Evolutionary conservation across 2,888 invertebrate species (phyloP), one percentile per base, ranked within the genome.

Genomic region (Drosophila pseudotalamancana): DNA sequence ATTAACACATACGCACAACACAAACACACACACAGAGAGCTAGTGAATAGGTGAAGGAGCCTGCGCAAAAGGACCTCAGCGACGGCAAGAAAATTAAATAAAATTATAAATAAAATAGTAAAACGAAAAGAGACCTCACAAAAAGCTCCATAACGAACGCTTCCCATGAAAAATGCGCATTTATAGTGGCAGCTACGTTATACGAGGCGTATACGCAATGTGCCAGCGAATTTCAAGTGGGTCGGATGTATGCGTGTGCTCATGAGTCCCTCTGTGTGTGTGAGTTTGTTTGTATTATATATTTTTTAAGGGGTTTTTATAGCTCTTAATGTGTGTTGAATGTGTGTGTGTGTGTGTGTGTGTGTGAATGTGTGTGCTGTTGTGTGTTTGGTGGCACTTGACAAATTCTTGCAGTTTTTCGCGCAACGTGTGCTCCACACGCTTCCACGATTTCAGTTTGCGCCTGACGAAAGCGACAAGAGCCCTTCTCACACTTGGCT

Each of bases 351-450:
- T 14, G 23, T 39, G 42, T 42, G 19, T 29, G 14, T 27, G 31
- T 23, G 18, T 50, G 29, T 18, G 35, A 11, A 19, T 39, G 23
- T 53, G 35, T 48, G 32, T 51, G 45, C 43, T 53, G 31, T 56
- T 57, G 37, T 72, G 59, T 56, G 53, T 62, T 53, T 42, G 56
- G 51, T 63, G 46, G 72, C 87, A 80, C 81, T 81, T 81, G 81
- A 81, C 87, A 81, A 87, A 72, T 81, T 87, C 81, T 77, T 77
- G 71, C 81, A 83, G 77, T 83, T 79, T 83, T 78, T 55, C 64
- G 48, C 76, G 84, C 77, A 78, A 76, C 55, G 73, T 72, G 60
- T 61, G 61, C 79, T 75, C 43, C 56, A 45, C 62, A 62, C 71
- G 84, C 77, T 63, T 79, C 32, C 53, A 51, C 70, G 69, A 59